phyloP scores from a whole-genome alignment of 2,113 vertebrate species.

The Thomomys bottae region DNA sequence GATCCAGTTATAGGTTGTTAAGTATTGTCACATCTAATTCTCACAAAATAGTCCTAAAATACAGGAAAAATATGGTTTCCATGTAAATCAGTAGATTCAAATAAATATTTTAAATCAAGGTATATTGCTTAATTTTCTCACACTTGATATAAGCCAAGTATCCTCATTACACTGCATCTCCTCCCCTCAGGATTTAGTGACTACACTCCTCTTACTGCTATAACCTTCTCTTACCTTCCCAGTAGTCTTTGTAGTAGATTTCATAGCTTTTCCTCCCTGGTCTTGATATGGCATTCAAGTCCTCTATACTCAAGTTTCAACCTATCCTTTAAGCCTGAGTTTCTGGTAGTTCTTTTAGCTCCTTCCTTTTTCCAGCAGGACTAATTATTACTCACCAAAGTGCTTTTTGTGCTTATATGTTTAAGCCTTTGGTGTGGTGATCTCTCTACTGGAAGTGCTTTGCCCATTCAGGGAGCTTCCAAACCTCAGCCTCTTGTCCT shows the following conservation, averaged over 20 bases:
- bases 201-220: not conserved
- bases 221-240: not conserved
- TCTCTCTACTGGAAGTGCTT: not conserved
- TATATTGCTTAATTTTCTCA: not conserved
- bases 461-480: not conserved
- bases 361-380: not conserved
- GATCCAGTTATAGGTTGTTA: not conserved
- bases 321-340: not conserved
- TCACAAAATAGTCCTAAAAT: not conserved
- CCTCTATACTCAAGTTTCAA: not conserved
- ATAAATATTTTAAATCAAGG: not conserved
- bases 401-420: not conserved
- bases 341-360: constrained; percentile 37
- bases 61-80: not conserved
- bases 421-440: not conserved
- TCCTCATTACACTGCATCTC: not conserved
- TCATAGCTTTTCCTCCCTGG: not conserved
- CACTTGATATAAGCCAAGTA: not conserved
- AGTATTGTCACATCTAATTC: not conserved
- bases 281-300: not conserved
- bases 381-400: not conserved
- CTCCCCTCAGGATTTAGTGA: not conserved
- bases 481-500: not conserved
- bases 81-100: constrained; percentile 40
- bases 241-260: too few relatives aligned